Base-by-base conservation (phyloP, 2,888 invertebrate species). In the Hirtodrosophila cameraria region DNA sequence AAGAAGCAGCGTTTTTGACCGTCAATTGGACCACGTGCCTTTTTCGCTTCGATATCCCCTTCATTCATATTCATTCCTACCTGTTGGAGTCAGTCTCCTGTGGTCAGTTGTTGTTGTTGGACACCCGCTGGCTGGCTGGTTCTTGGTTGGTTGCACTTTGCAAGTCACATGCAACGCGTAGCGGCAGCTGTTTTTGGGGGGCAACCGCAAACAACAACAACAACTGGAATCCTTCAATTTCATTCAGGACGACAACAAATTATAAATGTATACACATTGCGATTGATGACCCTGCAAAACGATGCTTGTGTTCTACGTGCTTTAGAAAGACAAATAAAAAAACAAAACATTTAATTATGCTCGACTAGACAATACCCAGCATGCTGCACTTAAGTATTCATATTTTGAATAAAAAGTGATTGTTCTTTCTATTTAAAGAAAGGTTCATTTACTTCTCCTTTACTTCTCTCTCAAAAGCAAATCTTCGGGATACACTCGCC, bases 101-200 rank as follows among this genome's bases (percentile, higher is more conserved):
- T 20, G 52, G 48, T 64, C 28, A 48, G 25, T 43, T 50, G 58
- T 33, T n/a, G n/a, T n/a, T n/a, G 18, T 6, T 23, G 46, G 39
- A 11, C 57, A 20, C 31, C 57, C 48, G 45, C 36, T 58, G n/a
- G n/a, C n/a, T n/a, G n/a, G n/a, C n/a, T n/a, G n/a, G n/a, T n/a
- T n/a, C n/a, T n/a, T n/a, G n/a, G n/a, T n/a, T n/a, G n/a, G n/a
- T n/a, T n/a, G 45, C 63, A 55, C 39, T 55, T 54, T 30, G 41
- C 20, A 30, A 35, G 39, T 38, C 41, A 35, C 20, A 33, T 20
- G 27, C 57, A 61, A 42, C 54, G n/a, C 52, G 54, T 46, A 48
- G 41, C 18, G 54, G 59, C 62, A 83, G 69, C 75, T 60, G 83
- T 67, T 72, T 68, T 65, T 12, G 52, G 39, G 52, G 39, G 25